Base-by-base conservation (phyloP, 2,797 vertebrate genomes). In the Arrhamphus sclerolepis region DNA sequence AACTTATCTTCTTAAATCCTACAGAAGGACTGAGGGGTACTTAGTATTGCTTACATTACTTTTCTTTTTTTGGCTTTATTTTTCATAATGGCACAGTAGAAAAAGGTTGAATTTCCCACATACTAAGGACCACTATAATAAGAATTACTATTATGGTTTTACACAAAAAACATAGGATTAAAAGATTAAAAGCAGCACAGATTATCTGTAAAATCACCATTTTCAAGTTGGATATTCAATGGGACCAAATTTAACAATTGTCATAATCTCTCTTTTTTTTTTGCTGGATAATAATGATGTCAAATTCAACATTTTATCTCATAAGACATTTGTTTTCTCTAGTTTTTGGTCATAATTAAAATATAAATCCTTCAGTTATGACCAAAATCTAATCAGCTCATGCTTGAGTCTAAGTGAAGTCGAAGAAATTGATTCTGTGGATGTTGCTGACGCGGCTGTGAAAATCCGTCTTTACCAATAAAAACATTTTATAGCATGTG, bases 371-470 rank as follows among this genome's bases (percentile, higher is more conserved):
- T 19, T 62, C 48, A 52, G 41, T 24, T 31, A 6, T 43, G 39
- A 16, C 16, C 26, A 22, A 60, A 60, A 50, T 60, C 47, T 60
- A 60, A 60, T 60, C 47, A 50, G 40, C 19, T 13, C 19, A 31
- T 31, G 8, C 24, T 21, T 31, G 24, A 42, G 39, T 51, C 18
- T 6, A 39, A 14, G 31, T 48, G 17, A 53, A 34, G 10, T 34
- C 31, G 13, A 34, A 34, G 31, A 34, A 34, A 34, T 7, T 34
- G 31, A 10, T 34, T 34, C 10, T 34, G 31, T 34, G 31, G 31
- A 26, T 26, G 24, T 26, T 26, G 24, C 24, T 3, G 24, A 26
- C 2, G 24, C 24, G 17, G 3, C 40, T 14, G 18, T 6, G 10
- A 20, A 39, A 44, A 44, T 18, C 38, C 20, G 43, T 54, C 17